Evolutionary conservation across 2,888 invertebrate genomes (phyloP), one percentile per base, ranked within the genome.

Genomic region (Leucophenga maculata): DNA sequence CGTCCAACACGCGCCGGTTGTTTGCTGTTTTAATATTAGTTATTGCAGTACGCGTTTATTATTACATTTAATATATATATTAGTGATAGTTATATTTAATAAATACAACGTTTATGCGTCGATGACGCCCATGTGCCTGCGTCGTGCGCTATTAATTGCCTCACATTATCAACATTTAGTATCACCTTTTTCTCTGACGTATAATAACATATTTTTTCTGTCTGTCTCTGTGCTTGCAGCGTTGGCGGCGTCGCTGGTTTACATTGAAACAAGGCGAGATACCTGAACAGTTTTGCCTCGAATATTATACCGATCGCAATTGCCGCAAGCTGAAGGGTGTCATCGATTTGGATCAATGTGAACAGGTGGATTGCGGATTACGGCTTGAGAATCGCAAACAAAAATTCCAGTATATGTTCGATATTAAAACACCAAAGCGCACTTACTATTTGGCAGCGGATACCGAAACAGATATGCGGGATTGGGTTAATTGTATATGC

Each of bases 211-310:
- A 6, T 39, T 11, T 39, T 39, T 9, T 39, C 39, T 39, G 39
- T 39, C 26, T 39, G 6, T 50, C n/a, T 31, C 8, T 57, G 13
- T 57, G n/a, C 57, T 26, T 14, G 44, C 89, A 98, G 98, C 94
- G 96, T 91, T 98, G 98, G 98, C 93, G 97, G 88, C 93, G 94
- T 87, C 92, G 98, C 83, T 98, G 96, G 95, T 98, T 98, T 90
- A 94, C 96, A 77, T 91, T 98, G 82, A 93, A 95, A 77, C 95
- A 96, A 87, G 96, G 97, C 78, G 96, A 97, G 87, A 92, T 97
- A 84, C 98, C 98, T 67, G 96, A 95, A 69, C 97, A 97, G 89
- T 98, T 95, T 90, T 93, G 95, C 86, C 91, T 98, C 80, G 97
- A 96, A 87, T 98, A 98, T 89, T 98, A 95, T 89, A 94, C 96